Conservation (phyloP, 2,888 invertebrate species). For the Leucania comma region DNA sequence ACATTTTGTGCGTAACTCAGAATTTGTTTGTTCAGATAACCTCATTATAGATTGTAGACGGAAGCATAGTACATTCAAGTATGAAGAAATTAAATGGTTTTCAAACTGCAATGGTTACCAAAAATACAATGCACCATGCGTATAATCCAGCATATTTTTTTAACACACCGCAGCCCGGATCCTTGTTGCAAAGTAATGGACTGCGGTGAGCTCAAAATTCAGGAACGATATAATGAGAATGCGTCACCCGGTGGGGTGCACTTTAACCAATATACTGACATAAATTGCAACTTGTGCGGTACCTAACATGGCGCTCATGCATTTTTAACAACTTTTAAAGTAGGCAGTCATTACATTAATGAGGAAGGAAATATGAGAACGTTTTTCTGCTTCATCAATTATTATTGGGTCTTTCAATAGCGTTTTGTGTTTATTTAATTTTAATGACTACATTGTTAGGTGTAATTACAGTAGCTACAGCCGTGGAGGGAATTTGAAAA, state of each 20-base stretch:
- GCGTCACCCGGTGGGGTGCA: constrained; percentile 47
- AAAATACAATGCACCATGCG: neutral
- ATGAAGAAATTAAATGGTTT: neutral
- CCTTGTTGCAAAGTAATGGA: constrained; percentile 55
- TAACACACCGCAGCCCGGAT: constrained; percentile 28
- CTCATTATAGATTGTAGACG: no score
- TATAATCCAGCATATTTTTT: constrained; percentile 24
- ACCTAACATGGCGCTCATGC: constrained; percentile 26
- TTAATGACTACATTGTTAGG: neutral
- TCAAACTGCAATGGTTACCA: neutral
- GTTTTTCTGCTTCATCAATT: constrained; percentile 29
- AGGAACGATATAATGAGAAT: constrained; percentile 52
- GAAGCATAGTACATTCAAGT: no score
- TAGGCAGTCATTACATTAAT: constrained; percentile 32
- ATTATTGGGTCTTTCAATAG: neutral
- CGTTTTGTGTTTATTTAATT: neutral
- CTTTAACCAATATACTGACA: constrained; percentile 53
- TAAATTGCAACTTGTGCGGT: constrained; percentile 44
- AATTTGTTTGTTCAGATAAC: no score
- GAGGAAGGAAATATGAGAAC: constrained; percentile 18
- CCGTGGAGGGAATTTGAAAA: no score
- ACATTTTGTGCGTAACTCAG: no score
- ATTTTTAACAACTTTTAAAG: constrained; percentile 47
- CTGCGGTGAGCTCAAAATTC: constrained; percentile 51
- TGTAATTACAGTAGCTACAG: neutral